Evolutionary conservation across 2,797 vertebrate species (phyloP), one percentile per base, ranked within the genome.

Genomic region (Ctenochaetus hawaiiensis): DNA sequence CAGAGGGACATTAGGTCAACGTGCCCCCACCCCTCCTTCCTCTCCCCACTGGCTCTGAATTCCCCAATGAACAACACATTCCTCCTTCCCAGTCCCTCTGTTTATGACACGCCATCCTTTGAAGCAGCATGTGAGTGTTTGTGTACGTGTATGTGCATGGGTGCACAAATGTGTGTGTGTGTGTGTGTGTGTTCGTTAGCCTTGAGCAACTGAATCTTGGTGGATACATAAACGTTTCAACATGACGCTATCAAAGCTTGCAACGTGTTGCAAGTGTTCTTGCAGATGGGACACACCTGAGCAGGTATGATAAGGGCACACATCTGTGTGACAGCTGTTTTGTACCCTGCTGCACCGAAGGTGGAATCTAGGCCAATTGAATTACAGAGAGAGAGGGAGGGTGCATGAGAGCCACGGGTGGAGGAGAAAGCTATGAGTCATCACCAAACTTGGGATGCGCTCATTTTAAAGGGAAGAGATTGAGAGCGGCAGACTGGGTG

Each of bases 61-160:
- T 94, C 92, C 93, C 92, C 84, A 87, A 66, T 87, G 91, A 92
- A 89, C 83, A 83, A 83, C 89, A 92, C 92, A 95, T 94, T 95
- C 93, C 92, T 92, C 76, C 90, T 86, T 89, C 84, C 88, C 87
- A 87, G 85, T 87, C 87, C 51, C 88, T 87, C 83, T 91, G 90
- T 93, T 93, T 92, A 93, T 90, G 81, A 93, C 88, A 92, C 80
- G 54, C 70, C 81, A 86, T 87, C 78, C 91, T 95, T 92, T 93
- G 88, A 93, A 93, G 90, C 85, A 67, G 65, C 51, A 23, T 87
- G 77, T 67, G 54, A 75, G 85, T 75, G 78, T 87, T 78, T 85
- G 82, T 81, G 78, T 87, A 72, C 45, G 57, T 69, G 85, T 53
- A 62, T 75, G 73, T 65, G 79, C 20, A 61, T 14, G 14, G 10